These are phyloP conservation scores for Siderastrea siderea DNA, from an alignment of 92 coral and sea anemone genomes.

Conservation along the genomic window DNA sequence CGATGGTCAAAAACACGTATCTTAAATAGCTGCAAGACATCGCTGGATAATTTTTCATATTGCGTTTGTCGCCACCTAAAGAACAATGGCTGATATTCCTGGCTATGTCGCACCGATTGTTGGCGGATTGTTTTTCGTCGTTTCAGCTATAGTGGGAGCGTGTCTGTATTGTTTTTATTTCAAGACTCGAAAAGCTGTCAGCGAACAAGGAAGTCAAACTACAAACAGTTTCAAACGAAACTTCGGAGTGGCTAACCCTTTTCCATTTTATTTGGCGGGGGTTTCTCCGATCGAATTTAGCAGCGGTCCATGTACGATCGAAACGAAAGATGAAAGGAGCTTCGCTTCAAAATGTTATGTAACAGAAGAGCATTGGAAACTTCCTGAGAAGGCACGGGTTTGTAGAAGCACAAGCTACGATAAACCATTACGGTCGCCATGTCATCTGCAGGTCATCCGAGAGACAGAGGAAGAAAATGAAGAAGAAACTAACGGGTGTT, in stretches of 20 bases:
- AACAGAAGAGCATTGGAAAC: background rate
- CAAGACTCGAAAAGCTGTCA: background rate
- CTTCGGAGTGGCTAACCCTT: background rate
- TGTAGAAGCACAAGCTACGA: conserved; percentile 18
- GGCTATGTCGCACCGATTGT: background rate
- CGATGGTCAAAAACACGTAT: too few species aligned
- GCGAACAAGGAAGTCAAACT: background rate
- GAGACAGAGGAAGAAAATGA: conserved; percentile 23
- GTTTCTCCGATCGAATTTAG: background rate
- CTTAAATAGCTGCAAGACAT: background rate
- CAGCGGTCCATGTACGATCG: background rate
- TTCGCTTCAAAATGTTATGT: background rate
- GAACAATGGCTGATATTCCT: conserved; percentile 22
- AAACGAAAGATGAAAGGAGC: background rate
- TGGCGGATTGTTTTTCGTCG: conserved; percentile 21
- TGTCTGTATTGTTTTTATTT: conserved; percentile 28
- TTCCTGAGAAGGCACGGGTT: background rate
- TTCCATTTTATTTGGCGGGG: background rate
- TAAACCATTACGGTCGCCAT: conserved; percentile 1
- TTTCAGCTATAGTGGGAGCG: background rate
- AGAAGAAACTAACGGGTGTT: background rate
- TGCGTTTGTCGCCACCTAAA: too few species aligned
- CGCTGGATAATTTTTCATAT: background rate
- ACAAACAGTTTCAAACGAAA: background rate
- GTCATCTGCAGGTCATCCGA: conserved; percentile 23